Evolutionary conservation across 1,140 invertebrate species (phyloP), one percentile per base, ranked within the genome.

Genomic region (Drosophila subpulchrella): DNA sequence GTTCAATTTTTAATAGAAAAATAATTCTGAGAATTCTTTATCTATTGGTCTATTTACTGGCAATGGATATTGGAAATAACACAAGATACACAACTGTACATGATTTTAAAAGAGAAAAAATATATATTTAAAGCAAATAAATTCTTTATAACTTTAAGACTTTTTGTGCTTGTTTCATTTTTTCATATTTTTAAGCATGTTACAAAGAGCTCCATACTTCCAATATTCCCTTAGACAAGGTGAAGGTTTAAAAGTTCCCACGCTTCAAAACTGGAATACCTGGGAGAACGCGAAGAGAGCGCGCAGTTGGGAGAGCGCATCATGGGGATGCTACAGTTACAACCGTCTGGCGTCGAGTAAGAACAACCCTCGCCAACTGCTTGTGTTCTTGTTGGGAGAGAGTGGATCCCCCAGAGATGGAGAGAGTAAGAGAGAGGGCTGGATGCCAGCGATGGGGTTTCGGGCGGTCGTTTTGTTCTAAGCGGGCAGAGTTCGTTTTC

Each of bases 401-500:
- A 53, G 47, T 12, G n/a, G 15, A 53, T 53, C 10, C 30, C n/a
- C 30, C 8, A 50, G 12, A 38, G 42, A 38, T 34, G 27, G 27
- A 30, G 65, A 60, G 51, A 61, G 27, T 47, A 24, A 41, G 38
- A 58, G 27, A 57, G 53, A 30, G 59, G n/a, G 24, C 36, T n/a
- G 17, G 15, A 34, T 17, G 6, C n/a, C 36, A 34, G n/a, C 48
- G 27, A 50, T 32, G 50, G 50, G 50, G 50, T 17, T 51, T 36
- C 10, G 15, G 30, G 61, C 24, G 59, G 62, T 61, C 62, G 63
- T 71, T 63, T 63, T 67, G 73, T 65, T 73, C 77, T 84, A 62
- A 56, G 65, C 57, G 56, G 39, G 72, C 78, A 90, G 81, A 84
- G 84, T 73, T 72, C 48, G 48, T 78, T 79, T 86, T 90, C 65